Percentiles rank a stretch among this genome's conserved stretches.
Conservation (phyloP, 2,797 vertebrate species). For the Phylloscopus collybita region DNA sequence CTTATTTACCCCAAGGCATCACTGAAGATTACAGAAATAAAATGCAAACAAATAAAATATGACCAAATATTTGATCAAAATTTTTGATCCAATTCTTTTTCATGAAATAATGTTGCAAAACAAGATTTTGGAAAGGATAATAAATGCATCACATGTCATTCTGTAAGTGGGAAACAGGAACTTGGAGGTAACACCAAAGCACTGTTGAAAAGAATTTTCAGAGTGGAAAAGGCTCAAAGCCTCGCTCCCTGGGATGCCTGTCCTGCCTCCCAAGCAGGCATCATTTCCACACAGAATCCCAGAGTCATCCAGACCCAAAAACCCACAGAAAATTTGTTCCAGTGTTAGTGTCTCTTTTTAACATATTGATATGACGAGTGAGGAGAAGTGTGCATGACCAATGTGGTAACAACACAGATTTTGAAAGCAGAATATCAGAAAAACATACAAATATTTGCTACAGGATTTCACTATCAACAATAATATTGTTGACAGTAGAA, state of each 20-base stretch:
- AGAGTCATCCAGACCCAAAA: neutral
- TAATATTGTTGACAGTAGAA: neutral
- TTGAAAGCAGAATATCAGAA: neutral
- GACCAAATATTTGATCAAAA: too few relatives aligned
- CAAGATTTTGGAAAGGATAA: neutral
- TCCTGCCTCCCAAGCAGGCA: neutral
- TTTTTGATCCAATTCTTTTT: neutral
- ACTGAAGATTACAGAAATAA: neutral
- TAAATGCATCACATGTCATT: neutral
- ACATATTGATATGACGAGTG: accelerated
- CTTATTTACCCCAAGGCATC: neutral
- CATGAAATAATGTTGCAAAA: neutral
- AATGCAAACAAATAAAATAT: neutral
- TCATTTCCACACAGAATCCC: neutral
- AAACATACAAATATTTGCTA: neutral
- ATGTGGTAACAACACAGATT: neutral
- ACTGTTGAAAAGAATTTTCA: neutral
- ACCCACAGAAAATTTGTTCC: neutral
- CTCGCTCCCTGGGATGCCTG: neutral
- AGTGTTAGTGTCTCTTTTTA: neutral
- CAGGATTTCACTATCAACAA: neutral
- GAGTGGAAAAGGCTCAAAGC: neutral
- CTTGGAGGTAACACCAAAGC: neutral
- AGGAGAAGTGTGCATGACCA: neutral
- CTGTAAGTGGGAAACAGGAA: neutral